phyloP scores from a whole-genome alignment of 2,888 invertebrate species.

The Cephus nigrinus region DNA sequence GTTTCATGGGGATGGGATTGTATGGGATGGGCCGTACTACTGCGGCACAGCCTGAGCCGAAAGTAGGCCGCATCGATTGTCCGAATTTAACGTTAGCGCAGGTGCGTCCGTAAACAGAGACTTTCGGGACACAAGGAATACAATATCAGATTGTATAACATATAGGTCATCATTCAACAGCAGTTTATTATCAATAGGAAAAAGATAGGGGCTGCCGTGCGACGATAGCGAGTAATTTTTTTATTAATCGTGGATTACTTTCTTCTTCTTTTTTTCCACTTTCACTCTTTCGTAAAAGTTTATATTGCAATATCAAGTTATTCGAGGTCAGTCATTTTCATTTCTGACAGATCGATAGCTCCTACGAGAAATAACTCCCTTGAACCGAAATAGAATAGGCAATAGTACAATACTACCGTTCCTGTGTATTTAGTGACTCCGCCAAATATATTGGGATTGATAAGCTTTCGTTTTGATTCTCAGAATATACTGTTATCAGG shows the following conservation, averaged over 20 bases:
- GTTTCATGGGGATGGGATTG: conserved; percentile 6
- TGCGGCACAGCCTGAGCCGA: background rate
- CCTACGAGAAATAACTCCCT: background rate
- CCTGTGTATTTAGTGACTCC: background rate
- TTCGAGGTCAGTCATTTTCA: background rate
- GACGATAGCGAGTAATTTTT: background rate
- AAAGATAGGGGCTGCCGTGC: background rate
- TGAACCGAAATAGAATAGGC: background rate
- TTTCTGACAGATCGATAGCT: background rate
- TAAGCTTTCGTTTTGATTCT: background rate
- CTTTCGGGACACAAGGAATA: background rate
- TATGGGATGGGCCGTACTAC: background rate
- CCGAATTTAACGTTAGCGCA: conserved; percentile 12
- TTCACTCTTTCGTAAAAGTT: background rate
- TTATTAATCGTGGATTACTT: background rate
- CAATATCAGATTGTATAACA: background rate
- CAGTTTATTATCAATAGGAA: background rate
- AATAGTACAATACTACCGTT: background rate
- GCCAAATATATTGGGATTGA: background rate
- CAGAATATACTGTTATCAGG: background rate
- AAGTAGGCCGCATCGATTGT: conserved; percentile 21
- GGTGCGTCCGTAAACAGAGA: conserved; percentile 5
- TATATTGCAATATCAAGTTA: background rate
- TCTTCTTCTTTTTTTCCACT: background rate
- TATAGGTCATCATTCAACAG: background rate